Conservation (phyloP, 2,888 invertebrate genomes). For the Ditula angustiorana region DNA sequence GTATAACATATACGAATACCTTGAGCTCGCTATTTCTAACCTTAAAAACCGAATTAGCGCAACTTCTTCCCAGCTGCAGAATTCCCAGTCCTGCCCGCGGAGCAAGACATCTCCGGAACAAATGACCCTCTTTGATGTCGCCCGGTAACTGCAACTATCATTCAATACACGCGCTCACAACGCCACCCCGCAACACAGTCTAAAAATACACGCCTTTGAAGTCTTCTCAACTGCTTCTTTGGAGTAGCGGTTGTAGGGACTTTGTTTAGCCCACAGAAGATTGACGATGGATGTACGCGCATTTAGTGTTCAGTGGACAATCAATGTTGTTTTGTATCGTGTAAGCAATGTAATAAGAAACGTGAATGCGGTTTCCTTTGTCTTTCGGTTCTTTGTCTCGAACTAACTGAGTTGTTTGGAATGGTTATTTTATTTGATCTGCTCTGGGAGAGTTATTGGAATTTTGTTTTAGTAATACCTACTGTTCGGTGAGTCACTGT, state of each 20-base stretch:
- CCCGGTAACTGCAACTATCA: constrained; percentile 35
- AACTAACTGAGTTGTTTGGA: constrained; percentile 21
- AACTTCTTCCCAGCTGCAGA: constrained; percentile 24
- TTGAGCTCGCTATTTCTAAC: not conserved
- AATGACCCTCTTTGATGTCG: constrained; percentile 38
- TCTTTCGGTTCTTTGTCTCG: constrained; percentile 29
- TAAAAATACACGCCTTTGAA: constrained; percentile 34
- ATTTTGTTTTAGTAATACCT: not conserved
- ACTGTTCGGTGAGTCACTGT: not conserved
- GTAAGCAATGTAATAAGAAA: constrained; percentile 38
- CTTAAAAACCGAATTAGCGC: not conserved
- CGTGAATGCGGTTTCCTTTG: constrained; percentile 34
- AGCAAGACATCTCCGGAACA: constrained; percentile 37
- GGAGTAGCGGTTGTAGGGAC: not conserved
- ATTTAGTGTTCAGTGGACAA: constrained; percentile 27
- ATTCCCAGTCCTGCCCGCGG: not conserved
- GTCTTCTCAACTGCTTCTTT: constrained; percentile 22
- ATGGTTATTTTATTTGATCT: constrained; percentile 26
- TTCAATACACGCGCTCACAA: constrained; percentile 21
- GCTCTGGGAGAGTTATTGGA: not conserved
- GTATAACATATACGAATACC: no score
- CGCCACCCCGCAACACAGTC: constrained; percentile 21
- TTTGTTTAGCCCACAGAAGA: constrained; percentile 13
- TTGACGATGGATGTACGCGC: constrained; percentile 20
- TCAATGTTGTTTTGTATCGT: constrained; percentile 36